Evolutionary conservation across 1,140 invertebrate species (phyloP), one percentile per base, ranked within the genome.

Genomic region (silkworm (Bombyx mori)): DNA sequence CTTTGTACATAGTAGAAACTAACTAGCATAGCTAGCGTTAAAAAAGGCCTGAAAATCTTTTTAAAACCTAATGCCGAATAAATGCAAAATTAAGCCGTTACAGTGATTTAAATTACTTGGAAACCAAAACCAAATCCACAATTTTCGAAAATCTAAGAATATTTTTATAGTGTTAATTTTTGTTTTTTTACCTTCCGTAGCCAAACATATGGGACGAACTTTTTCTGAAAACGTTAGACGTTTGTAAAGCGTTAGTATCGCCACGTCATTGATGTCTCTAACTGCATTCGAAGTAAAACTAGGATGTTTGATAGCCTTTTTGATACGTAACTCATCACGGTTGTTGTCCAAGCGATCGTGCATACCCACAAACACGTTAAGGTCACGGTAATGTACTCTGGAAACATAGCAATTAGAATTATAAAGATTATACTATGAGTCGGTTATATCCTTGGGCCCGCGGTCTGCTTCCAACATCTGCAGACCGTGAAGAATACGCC

Each of bases 131-230:
- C 12, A 18, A 18, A 18, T 18, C 12, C 12, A 18, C n/a, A 46
- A 46, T 46, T 46, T 8, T 1, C n/a, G 45, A 7, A 46, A n/a
- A 8, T 46, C 45, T 46, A n/a, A 46, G 45, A 8, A 8, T 4
- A 46, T 46, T 46, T 8, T 46, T 46, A 7, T 46, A 8, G 45
- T 46, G n/a, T 46, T 46, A 18, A 18, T 18, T 18, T 18, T 18
- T 18, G 12, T 53, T 42, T 42, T 43, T 53, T 53, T 48, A 89
- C 89, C 83, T 71, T 69, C 57, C 61, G 62, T 68, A 44, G 90
- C 89, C 10, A 92, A 73, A 60, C 91, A 92, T 47, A 90, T 88
- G 1, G 91, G 91, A 18, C 78, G 71, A 52, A 91, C 75, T 64
- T 71, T 82, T 4, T 84, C 77, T 7, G 75, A 82, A 54, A 83